Evolutionary conservation across 2,113 vertebrate genomes (phyloP).

Genomic region (Tichodroma muraria): DNA sequence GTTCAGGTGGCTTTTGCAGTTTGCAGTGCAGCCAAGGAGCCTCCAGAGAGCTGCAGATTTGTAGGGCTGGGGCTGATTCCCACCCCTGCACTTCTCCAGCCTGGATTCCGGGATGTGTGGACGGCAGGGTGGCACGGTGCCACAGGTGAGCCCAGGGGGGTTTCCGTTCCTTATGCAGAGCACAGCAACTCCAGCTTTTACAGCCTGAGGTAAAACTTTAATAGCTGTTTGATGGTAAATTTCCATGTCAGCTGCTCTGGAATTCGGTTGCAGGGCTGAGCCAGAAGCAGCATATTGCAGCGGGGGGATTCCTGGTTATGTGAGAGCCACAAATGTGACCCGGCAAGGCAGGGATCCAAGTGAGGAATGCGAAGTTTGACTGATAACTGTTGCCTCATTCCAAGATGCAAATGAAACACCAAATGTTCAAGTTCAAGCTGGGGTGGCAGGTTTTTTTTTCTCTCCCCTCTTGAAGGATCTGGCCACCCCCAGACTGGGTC

Average conservation of each 20-base stretch:
- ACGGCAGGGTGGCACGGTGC: not conserved
- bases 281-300: slow-evolving; percentile 61
- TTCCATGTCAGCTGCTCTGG: slow-evolving; percentile 61
- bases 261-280: slow-evolving; percentile 38
- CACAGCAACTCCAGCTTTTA: not conserved
- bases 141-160: not conserved
- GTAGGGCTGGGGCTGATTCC: not conserved
- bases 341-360: slow-evolving; percentile 47
- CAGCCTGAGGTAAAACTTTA: slow-evolving; percentile 38
- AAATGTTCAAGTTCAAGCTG: slow-evolving; percentile 62
- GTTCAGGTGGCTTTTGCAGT: not conserved
- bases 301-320: slow-evolving; percentile 61
- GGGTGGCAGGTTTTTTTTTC: slow-evolving; percentile 34
- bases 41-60: not conserved
- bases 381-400: slow-evolving; percentile 49
- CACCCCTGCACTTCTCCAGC: not conserved
- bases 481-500: slow-evolving; percentile 55
- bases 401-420: slow-evolving; percentile 61
- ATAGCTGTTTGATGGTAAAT: slow-evolving; percentile 56
- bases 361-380: slow-evolving; percentile 35
- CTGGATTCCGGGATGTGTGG: not conserved
- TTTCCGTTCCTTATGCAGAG: not conserved
- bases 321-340: slow-evolving; percentile 63
- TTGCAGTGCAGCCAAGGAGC: not conserved
- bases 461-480: not conserved